Evolutionary conservation across 1,140 invertebrate genomes (phyloP), one percentile per base, ranked within the genome.

Genomic region (Pararge aegeria): DNA sequence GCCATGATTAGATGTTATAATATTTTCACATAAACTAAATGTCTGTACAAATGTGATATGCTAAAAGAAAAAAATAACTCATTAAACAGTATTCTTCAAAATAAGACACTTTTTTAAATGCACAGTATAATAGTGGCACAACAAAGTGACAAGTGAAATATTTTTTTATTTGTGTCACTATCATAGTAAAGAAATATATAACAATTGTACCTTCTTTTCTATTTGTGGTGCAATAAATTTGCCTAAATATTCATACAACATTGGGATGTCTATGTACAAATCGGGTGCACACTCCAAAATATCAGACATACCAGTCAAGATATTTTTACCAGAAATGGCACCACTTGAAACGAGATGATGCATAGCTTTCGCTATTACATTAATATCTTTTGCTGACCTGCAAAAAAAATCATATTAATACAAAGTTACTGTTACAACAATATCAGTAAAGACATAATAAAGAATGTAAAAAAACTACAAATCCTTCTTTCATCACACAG

Each of bases 181-280:
- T 3, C n/a, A n/a, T 37, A 5, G 30, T 37, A 37, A 12, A n/a
- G 7, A 2, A 37, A 40, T 2, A 5, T 40, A 18, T 16, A 18
- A 10, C n/a, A 37, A 15, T 21, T 27, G 27, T 73, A 89, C 86
- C 77, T 84, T 89, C 64, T 84, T 87, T 64, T 84, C 84, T 57
- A 87, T 75, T 55, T 72, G 80, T 21, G 82, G 84, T 6, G 78
- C 68, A 46, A 87, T 64, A 65, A 89, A 70, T 52, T 79, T 83
- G 54, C 73, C 79, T 63, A 89, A 69, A 55, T 83, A 80, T 12
- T 82, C 76, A 55, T 89, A 89, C 18, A 89, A 52, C 82, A 89
- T 85, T 10, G 87, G 87, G 34, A 87, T 82, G 71, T 89, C 87
- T 58, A 89, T 87, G 61, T 66, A 78, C 9, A 84, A 59, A 46